Conservation (phyloP, 2,888 invertebrate genomes). For the Perdita meconis region DNA sequence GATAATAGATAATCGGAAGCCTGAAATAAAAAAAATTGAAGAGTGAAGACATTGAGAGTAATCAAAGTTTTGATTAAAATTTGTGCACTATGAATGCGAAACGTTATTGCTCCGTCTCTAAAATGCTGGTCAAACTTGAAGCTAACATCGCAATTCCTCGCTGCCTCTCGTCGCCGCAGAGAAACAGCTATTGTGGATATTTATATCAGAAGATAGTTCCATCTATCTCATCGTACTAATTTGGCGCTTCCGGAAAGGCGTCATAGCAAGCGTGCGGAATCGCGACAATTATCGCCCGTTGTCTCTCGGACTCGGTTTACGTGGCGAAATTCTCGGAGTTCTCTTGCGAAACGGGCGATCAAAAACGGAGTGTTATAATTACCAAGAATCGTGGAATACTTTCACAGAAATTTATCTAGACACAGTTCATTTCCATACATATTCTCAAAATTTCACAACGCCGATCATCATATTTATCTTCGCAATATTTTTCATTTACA, state of each 20-base stretch:
- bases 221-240: conserved; percentile 74
- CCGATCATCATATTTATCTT: no score
- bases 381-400: no score
- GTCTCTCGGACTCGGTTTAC: conserved; percentile 47
- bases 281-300: conserved; percentile 61
- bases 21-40: not conserved
- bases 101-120: not conserved
- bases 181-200: conserved; percentile 64
- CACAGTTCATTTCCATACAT: not conserved
- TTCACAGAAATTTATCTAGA: not conserved
- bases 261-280: conserved; percentile 57
- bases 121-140: conserved; percentile 6
- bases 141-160: conserved; percentile 36
- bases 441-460: not conserved
- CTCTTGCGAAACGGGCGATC: conserved; percentile 22
- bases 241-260: conserved; percentile 73
- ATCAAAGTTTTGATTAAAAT: no score
- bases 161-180: conserved; percentile 25
- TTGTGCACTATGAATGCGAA: no score
- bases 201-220: conserved; percentile 72
- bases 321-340: conserved; percentile 51
- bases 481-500: no score
- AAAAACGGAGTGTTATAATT: conserved; percentile 12
- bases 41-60: no score
- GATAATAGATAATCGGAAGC: no score